phyloP scores from a whole-genome alignment of 2,797 vertebrate species.

The Peromyscus aztecus region DNA sequence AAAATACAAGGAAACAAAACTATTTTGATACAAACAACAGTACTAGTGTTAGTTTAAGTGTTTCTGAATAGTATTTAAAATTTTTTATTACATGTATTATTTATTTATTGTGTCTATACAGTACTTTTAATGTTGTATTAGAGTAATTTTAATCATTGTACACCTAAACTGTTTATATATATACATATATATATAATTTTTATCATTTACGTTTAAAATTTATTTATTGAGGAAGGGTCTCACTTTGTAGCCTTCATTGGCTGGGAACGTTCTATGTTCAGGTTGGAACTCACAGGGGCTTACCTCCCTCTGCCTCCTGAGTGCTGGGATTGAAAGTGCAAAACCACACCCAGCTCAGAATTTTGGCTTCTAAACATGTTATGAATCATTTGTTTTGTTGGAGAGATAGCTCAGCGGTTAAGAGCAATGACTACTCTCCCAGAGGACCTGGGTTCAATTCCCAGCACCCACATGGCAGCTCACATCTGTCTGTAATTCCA shows the following conservation, averaged over 20 bases:
- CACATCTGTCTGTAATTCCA: too few species aligned
- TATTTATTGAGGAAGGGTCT: neutral
- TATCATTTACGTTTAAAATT: neutral
- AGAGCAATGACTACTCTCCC: too few species aligned
- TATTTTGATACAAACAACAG: neutral
- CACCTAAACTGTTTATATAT: neutral
- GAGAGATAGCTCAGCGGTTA: too few species aligned
- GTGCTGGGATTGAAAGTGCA: neutral
- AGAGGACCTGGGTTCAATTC: too few species aligned
- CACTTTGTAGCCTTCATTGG: neutral
- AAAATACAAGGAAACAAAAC: conserved; percentile 48
- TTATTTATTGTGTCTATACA: neutral
- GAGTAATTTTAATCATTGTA: conserved; percentile 7
- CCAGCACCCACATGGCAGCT: too few species aligned
- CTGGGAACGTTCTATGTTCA: neutral
- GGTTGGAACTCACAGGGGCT: neutral
- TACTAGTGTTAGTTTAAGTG: conserved; percentile 58
- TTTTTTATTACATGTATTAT: neutral
- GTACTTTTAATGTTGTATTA: conserved; percentile 61
- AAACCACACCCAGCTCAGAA: neutral
- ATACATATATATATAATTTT: neutral
- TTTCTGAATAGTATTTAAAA: neutral
- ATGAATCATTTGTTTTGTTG: neutral
- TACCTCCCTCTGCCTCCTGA: neutral
- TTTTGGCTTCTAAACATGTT: neutral